These are phyloP conservation scores for Xestobium rufovillosum DNA, from an alignment of 2,888 invertebrate genomes.

Conservation along the genomic window DNA sequence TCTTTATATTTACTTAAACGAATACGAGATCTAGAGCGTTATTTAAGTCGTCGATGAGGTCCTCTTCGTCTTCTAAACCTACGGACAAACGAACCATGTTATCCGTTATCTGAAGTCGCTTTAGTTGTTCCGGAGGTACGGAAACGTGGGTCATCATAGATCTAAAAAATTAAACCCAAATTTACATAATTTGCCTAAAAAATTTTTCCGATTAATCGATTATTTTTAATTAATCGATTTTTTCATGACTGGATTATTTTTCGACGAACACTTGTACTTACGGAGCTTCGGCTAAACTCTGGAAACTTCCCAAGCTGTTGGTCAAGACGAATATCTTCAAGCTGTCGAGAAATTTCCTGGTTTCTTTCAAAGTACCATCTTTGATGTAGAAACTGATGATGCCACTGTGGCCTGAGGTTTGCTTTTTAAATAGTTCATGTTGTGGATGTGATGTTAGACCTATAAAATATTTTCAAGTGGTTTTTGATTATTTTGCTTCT, in stretches of 20 bases:
- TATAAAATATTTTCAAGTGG: too few relatives aligned
- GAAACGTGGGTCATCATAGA: constrained; percentile 94
- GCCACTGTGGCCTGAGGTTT: constrained; percentile 84
- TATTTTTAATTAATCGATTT: too few relatives aligned
- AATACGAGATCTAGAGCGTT: constrained; percentile 56
- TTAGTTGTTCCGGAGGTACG: constrained; percentile 67
- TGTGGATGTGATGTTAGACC: constrained; percentile 83
- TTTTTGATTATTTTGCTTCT: too few relatives aligned
- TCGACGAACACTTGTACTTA: constrained; percentile 46
- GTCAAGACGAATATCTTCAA: constrained; percentile 80
- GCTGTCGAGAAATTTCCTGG: constrained; percentile 63
- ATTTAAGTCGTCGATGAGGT: constrained; percentile 72
- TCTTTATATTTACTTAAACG: too few relatives aligned
- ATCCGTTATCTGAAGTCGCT: constrained; percentile 68
- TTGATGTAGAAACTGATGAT: constrained; percentile 84
- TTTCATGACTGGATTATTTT: neutral
- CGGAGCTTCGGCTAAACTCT: constrained; percentile 92
- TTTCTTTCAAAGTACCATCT: constrained; percentile 62
- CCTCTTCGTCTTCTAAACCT: constrained; percentile 75
- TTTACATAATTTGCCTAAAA: constrained; percentile 1
- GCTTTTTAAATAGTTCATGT: constrained; percentile 67
- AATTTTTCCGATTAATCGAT: too few relatives aligned
- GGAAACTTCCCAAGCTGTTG: constrained; percentile 92
- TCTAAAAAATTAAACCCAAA: constrained; percentile 44
- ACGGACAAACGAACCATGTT: constrained; percentile 77